phyloP scores from a whole-genome alignment of 37 sponge, comb jelly and placozoan genomes.

The Axinella damicornis region DNA sequence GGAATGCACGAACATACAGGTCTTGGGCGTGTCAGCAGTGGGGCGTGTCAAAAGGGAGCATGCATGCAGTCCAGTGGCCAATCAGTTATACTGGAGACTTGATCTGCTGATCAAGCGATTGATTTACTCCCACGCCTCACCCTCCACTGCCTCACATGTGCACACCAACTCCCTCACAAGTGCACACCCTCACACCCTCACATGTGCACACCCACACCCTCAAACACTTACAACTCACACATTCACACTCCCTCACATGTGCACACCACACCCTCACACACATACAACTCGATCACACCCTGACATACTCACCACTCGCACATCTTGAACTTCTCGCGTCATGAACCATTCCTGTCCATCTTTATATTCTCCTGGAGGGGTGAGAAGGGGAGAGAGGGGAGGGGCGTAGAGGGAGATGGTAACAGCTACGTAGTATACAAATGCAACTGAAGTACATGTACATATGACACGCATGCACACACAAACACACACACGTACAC shows the following conservation, averaged over 20 bases:
- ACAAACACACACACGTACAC: not conserved
- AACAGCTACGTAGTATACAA: not conserved
- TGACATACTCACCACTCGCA: slow-evolving; percentile 73
- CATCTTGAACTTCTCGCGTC: slow-evolving; percentile 70
- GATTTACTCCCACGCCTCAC: no score
- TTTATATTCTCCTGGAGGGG: slow-evolving; percentile 61
- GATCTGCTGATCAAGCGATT: no score
- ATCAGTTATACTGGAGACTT: no score
- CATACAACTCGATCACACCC: no score
- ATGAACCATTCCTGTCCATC: slow-evolving; percentile 88
- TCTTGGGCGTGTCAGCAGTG: no score
- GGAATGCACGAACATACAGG: no score
- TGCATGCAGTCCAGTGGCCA: no score
- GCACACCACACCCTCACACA: not conserved
- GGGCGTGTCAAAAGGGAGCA: no score
- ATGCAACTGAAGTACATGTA: not conserved
- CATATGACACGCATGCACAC: not conserved
- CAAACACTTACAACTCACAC: not conserved
- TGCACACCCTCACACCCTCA: no score
- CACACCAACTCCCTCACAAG: no score
- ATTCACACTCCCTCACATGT: not conserved
- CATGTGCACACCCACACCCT: no score
- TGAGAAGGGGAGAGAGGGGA: not conserved
- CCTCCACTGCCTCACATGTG: no score
- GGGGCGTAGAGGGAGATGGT: not conserved